Conservation (phyloP, 1,140 invertebrate genomes). For the Drosophila orena region DNA sequence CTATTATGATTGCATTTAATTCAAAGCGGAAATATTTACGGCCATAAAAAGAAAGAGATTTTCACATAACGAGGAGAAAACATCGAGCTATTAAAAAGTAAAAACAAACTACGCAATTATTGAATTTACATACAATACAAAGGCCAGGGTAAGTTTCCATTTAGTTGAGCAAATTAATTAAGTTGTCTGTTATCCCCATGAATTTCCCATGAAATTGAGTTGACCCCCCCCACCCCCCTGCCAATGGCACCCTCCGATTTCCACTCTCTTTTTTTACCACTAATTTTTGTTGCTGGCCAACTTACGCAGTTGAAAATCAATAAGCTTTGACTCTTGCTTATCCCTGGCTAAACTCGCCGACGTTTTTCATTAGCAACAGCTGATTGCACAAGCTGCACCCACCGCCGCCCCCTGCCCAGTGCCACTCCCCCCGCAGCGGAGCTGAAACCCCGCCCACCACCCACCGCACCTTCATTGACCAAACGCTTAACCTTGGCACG, state of each 20-base stretch:
- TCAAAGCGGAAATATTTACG: constrained; percentile 69
- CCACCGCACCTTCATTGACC: constrained; percentile 20
- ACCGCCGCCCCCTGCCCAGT: constrained; percentile 19
- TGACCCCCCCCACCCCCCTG: neutral
- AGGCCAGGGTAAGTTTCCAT: constrained; percentile 50
- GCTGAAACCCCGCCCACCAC: constrained; percentile 7
- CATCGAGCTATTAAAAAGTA: constrained; percentile 38
- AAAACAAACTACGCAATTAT: constrained; percentile 34
- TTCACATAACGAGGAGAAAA: constrained; percentile 41
- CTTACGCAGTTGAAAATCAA: constrained; percentile 67
- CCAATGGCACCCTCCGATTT: neutral
- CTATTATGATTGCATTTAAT: constrained; percentile 69
- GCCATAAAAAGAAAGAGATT: constrained; percentile 38
- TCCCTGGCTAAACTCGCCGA: constrained; percentile 35
- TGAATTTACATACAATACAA: constrained; percentile 34
- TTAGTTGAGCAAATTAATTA: constrained; percentile 48
- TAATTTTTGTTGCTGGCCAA: constrained; percentile 38
- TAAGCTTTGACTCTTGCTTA: constrained; percentile 63
- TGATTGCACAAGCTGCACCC: constrained; percentile 75
- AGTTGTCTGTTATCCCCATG: constrained; percentile 31
- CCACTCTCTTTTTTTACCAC: neutral
- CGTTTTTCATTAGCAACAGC: constrained; percentile 80
- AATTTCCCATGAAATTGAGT: constrained; percentile 13
- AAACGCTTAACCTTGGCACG: constrained; percentile 71
- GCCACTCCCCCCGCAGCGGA: constrained; percentile 13